Percentiles rank a stretch among this genome's conserved stretches.
These are phyloP conservation scores for Stichopus chloronotus DNA, from an alignment of 35 echinoderm and acorn worm species.

Conservation along the genomic window DNA sequence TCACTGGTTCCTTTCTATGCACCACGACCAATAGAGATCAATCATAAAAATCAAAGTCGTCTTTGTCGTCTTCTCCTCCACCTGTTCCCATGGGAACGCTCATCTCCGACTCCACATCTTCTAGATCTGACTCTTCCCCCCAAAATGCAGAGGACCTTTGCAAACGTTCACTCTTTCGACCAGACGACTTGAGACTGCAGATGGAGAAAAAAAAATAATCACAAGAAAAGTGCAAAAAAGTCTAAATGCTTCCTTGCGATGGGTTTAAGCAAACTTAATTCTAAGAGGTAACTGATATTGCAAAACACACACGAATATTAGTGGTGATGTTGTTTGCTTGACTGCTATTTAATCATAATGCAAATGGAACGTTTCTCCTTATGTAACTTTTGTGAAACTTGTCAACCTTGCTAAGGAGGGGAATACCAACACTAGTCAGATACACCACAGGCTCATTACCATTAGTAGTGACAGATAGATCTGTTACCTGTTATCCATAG, in stretches of 20 bases:
- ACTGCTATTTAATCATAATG: too few species aligned
- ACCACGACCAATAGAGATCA: background rate
- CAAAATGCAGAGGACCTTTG: conserved; percentile 91
- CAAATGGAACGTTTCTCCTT: too few species aligned
- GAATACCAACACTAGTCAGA: too few species aligned
- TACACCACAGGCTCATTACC: too few species aligned
- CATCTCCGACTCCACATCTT: conserved; percentile 87
- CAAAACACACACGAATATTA: too few species aligned
- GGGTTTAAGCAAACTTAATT: too few species aligned
- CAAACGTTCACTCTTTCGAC: conserved; percentile 70
- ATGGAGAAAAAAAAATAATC: background rate
- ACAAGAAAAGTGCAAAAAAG: background rate
- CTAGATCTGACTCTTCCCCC: conserved; percentile 89
- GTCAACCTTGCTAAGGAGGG: too few species aligned
- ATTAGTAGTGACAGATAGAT: background rate
- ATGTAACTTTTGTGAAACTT: too few species aligned
- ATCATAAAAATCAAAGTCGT: conserved; percentile 98
- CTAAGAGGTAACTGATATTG: too few species aligned
- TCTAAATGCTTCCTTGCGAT: too few species aligned
- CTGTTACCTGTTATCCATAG: conserved; percentile 81
- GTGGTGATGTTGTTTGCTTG: too few species aligned
- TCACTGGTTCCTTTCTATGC: background rate
- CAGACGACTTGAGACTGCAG: conserved; percentile 80
- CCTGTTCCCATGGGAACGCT: conserved; percentile 93
- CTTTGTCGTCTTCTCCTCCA: conserved; percentile 78